A percentile compares a stretch with the other conserved stretches of the same genome.
phyloP scores from a whole-genome alignment of 2,888 invertebrate genomes.

The Blastobasis lacticolella region DNA sequence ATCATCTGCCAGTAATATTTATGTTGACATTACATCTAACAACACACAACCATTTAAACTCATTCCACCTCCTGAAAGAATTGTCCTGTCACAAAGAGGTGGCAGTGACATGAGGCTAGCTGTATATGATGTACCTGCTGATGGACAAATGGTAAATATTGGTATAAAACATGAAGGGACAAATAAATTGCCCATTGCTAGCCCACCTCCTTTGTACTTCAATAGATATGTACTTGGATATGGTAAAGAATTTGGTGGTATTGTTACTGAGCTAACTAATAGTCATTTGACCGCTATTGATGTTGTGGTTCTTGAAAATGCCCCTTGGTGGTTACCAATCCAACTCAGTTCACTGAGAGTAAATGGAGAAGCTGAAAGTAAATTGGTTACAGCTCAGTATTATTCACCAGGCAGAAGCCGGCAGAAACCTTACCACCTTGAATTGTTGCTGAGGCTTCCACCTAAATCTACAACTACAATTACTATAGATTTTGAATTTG shows the following conservation, averaged over 20 bases:
- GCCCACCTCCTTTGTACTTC: slow-evolving; percentile 81
- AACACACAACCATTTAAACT: slow-evolving; percentile 76
- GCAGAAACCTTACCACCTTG: slow-evolving; percentile 89
- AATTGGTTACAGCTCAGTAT: slow-evolving; percentile 70
- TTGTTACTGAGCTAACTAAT: slow-evolving; percentile 89
- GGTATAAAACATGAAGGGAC: slow-evolving; percentile 72
- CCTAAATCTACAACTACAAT: slow-evolving; percentile 86
- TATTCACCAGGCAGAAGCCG: slow-evolving; percentile 87
- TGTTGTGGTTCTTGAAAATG: slow-evolving; percentile 89
- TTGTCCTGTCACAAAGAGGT: slow-evolving; percentile 78
- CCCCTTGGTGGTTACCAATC: slow-evolving; percentile 92
- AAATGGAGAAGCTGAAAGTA: slow-evolving; percentile 74
- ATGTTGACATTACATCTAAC: slow-evolving; percentile 83
- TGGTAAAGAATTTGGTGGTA: slow-evolving; percentile 93
- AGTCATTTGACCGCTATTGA: slow-evolving; percentile 84
- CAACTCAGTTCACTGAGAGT: slow-evolving; percentile 91
- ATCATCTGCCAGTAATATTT: slow-evolving; percentile 84
- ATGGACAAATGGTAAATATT: slow-evolving; percentile 79
- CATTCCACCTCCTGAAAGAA: slow-evolving; percentile 75
- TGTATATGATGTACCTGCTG: slow-evolving; percentile 78
- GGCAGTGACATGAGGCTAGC: slow-evolving; percentile 80
- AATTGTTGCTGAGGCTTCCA: slow-evolving; percentile 86
- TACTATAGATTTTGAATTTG: slow-evolving; percentile 92
- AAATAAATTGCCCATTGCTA: slow-evolving; percentile 63
- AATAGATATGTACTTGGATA: slow-evolving; percentile 90